Percentiles rank a stretch among this genome's conserved stretches.
Conservation (phyloP, 2,888 invertebrate species). For the Eupeodes luniger region DNA sequence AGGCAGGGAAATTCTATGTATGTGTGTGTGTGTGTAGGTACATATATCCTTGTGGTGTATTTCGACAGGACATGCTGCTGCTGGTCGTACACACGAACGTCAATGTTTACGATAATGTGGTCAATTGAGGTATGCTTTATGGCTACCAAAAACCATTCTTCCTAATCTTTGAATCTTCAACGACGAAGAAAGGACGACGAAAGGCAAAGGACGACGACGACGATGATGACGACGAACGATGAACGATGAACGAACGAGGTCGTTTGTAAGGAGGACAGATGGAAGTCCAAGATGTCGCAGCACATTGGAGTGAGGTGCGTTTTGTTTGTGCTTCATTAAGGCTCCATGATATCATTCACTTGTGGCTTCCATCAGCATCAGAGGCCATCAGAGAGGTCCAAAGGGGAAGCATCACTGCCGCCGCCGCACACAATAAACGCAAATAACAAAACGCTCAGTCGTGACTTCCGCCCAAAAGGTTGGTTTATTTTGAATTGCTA, state of each 20-base stretch:
- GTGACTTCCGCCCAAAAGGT: conserved; percentile 10
- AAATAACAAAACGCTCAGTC: conserved; percentile 37
- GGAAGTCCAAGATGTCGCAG: conserved; percentile 41
- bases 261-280: conserved; percentile 7
- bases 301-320: conserved; percentile 13
- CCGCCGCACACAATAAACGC: conserved; percentile 11
- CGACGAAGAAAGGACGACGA: background rate
- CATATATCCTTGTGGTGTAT: conserved; percentile 34
- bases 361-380: conserved; percentile 16
- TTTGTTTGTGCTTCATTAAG: conserved; percentile 47
- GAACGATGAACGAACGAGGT: background rate
- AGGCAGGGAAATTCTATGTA: background rate
- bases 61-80: conserved; percentile 29
- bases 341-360: conserved; percentile 40
- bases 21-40: too few relatives aligned
- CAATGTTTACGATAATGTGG: conserved; percentile 72
- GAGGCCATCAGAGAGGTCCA: background rate
- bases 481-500: background rate
- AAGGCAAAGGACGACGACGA: conserved; percentile 23
- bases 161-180: conserved; percentile 63
- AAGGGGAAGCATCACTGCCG: background rate
- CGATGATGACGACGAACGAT: background rate
- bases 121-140: conserved; percentile 75
- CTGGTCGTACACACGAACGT: conserved; percentile 39
- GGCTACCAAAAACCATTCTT: conserved; percentile 67